Evolutionary conservation across 2,888 invertebrate genomes (phyloP).

Genomic region (Drosophila neonasuta): DNA sequence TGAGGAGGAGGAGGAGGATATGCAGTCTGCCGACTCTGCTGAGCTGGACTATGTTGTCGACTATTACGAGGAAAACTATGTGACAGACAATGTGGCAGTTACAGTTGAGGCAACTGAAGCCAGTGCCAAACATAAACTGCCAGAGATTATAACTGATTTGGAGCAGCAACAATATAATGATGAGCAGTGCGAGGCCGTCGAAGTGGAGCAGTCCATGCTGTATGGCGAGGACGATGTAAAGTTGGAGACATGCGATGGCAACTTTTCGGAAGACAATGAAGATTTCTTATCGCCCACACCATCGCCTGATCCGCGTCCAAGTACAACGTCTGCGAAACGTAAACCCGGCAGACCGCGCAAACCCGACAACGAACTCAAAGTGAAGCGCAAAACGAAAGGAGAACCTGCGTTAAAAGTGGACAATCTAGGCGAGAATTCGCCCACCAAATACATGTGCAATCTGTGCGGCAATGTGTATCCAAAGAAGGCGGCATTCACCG

Average conservation of each 20-base stretch:
- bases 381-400: slow-evolving; percentile 39
- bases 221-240: slow-evolving; percentile 20
- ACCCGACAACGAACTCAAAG: slow-evolving; percentile 60
- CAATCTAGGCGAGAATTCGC: slow-evolving; percentile 22
- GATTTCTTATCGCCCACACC: slow-evolving; percentile 55
- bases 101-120: slow-evolving; percentile 1
- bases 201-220: slow-evolving; percentile 24
- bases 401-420: slow-evolving; percentile 7
- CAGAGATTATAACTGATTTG: slow-evolving; percentile 25
- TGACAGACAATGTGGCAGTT: slow-evolving; percentile 13
- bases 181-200: slow-evolving; percentile 16
- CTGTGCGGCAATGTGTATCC: slow-evolving; percentile 79
- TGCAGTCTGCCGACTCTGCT: not conserved
- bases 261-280: slow-evolving; percentile 27
- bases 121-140: slow-evolving; percentile 4
- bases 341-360: slow-evolving; percentile 63
- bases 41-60: slow-evolving; percentile 36
- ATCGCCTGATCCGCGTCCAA: slow-evolving; percentile 42
- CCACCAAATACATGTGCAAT: slow-evolving; percentile 66
- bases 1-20: slow-evolving; percentile 15
- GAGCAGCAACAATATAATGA: slow-evolving; percentile 37
- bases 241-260: slow-evolving; percentile 17
- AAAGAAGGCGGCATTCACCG: slow-evolving; percentile 71
- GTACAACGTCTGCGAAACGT: slow-evolving; percentile 23
- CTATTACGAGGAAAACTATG: slow-evolving; percentile 45